phyloP scores from a whole-genome alignment of 2,888 invertebrate genomes.

The Rhabditoides inermis region DNA sequence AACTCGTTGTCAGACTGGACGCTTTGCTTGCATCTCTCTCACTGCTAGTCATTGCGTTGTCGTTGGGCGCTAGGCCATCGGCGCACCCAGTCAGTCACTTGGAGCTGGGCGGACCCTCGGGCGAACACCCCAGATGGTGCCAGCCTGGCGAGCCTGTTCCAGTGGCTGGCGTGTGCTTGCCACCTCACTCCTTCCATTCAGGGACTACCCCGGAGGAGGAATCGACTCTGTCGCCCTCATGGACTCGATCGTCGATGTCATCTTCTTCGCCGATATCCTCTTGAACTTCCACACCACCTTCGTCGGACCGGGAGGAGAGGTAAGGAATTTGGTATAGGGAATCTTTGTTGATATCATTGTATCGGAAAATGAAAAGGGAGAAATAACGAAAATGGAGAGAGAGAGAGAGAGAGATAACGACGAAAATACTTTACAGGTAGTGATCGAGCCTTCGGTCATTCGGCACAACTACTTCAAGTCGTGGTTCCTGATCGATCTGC shows the following conservation, averaged over 20 bases:
- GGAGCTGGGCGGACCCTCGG: too few species aligned
- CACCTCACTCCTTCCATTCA: constrained; percentile 6
- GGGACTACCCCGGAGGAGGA: constrained; percentile 26
- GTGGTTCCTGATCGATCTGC: constrained; percentile 97
- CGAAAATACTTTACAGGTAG: constrained; percentile 61
- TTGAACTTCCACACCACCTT: constrained; percentile 99
- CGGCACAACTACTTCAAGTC: constrained; percentile 97
- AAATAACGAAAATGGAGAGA: not conserved
- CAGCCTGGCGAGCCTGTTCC: not conserved
- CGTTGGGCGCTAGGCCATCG: too few species aligned
- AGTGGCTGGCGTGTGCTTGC: not conserved
- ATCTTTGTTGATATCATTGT: not conserved
- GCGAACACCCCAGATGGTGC: not conserved
- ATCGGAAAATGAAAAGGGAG: not conserved
- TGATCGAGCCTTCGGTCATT: constrained; percentile 95
- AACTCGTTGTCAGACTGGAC: too few species aligned
- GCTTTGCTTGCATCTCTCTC: too few species aligned
- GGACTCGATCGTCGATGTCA: constrained; percentile 90
- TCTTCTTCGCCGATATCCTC: constrained; percentile 99
- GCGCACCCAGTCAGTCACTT: too few species aligned
- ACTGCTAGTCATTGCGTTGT: too few species aligned
- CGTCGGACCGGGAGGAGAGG: constrained; percentile 71
- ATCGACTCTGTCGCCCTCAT: constrained; percentile 53
- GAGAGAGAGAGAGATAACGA: not conserved
- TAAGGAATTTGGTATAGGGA: constrained; percentile 2